Evolutionary conservation across 37 sponge, comb jelly and placozoan species (phyloP), one percentile per base, ranked within the genome.

Genomic region (Tethya wilhelma): DNA sequence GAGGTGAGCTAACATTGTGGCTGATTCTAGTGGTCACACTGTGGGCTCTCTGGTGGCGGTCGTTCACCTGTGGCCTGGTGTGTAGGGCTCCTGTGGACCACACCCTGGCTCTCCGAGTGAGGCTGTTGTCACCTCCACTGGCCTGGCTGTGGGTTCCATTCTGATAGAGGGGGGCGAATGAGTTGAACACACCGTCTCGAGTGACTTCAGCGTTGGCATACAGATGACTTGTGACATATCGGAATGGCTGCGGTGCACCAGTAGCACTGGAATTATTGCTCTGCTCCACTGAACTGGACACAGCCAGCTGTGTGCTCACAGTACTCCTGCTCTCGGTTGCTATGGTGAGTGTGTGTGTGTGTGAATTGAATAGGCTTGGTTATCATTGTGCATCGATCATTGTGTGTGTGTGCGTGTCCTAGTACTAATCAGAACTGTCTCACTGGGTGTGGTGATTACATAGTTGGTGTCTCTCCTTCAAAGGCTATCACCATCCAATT

Each of bases 231-330:
- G 9, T 49, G 14, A 9, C 53, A 49, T 49, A 19, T 19, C 14
- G 14, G 14, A 14, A 9, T 49, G 53, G 14, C 53, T 14, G 14
- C 9, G 44, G 49, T n/a, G 49, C 3, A 31, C 32, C 26, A 44
- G 44, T 22, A 9, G 39, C 42, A n/a, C 4, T 5, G 29, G 43
- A 38, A 22, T 26, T 59, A 49, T 75, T 75, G 42, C 75, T 75
- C 5, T 72, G 73, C 33, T 72, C 73, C 55, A 72, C 73, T 2
- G 73, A 72, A 72, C 45, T 72, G 4, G 73, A 72, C 25, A 19
- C 55, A 22, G 23, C 73, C 28, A 72, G 36, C 36, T 72, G 38
- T 9, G 73, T 32, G 36, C 23, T 72, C 19, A 1, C 11, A 34
- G 7, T 49, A 14, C 53, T 49, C 53, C 53, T 49, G 53, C 9